These are phyloP conservation scores for Drosophila anomelani DNA, from an alignment of 2,888 invertebrate species.

Conservation along the genomic window DNA sequence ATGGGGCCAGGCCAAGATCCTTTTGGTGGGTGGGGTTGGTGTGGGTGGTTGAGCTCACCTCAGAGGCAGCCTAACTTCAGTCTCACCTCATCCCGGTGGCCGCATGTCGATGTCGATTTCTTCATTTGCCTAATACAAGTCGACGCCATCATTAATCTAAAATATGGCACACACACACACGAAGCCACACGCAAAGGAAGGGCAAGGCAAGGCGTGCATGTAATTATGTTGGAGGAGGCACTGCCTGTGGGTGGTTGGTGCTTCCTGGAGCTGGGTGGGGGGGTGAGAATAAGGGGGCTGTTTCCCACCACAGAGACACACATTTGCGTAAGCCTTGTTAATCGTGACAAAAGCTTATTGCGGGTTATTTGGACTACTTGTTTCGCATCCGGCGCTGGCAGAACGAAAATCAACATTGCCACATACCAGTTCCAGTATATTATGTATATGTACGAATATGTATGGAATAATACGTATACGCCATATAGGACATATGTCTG, in stretches of 20 bases:
- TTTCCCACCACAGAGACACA: constrained; percentile 45
- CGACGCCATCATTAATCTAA: constrained; percentile 79
- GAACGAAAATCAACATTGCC: constrained; percentile 73
- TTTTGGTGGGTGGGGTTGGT: not conserved
- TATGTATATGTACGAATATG: not conserved
- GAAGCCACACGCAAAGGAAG: constrained; percentile 54
- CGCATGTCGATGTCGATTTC: constrained; percentile 75
- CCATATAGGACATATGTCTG: constrained; percentile 15
- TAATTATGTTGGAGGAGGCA: constrained; percentile 35
- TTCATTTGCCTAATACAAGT: constrained; percentile 78
- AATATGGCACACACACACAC: constrained; percentile 75
- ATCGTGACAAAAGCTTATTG: constrained; percentile 81
- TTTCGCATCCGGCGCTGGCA: constrained; percentile 77
- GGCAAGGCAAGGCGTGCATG: constrained; percentile 35
- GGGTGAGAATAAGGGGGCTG: not conserved
- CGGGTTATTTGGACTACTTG: constrained; percentile 79
- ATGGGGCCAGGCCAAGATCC: constrained; percentile 21
- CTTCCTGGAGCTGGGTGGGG: too few species aligned
- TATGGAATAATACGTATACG: not conserved
- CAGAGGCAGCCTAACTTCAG: not conserved
- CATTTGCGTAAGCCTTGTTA: constrained; percentile 80
- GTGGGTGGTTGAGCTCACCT: constrained; percentile 5
- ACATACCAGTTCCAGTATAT: constrained; percentile 10
- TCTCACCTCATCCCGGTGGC: constrained; percentile 31
- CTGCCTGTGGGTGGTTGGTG: not conserved